phyloP scores from a whole-genome alignment of 2,888 invertebrate genomes.

The Nasonia oneida region DNA sequence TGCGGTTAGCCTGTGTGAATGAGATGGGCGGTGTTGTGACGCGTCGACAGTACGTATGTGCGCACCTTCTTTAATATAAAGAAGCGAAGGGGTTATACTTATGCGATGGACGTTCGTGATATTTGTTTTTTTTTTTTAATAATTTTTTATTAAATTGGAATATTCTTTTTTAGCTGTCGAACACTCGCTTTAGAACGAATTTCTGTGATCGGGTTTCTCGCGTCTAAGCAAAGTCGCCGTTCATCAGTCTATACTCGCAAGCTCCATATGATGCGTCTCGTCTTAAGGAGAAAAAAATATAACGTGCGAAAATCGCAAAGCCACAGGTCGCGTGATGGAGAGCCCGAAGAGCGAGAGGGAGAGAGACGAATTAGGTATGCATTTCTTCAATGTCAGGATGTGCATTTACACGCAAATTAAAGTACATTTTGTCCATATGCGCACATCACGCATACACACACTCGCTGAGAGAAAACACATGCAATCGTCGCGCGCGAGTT shows the following conservation, averaged over 20 bases:
- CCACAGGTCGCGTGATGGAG: slow-evolving; percentile 73
- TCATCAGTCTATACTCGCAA: not conserved
- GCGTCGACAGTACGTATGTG: not conserved
- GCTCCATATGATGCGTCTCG: not conserved
- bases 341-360: slow-evolving; percentile 25
- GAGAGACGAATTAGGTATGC: slow-evolving; percentile 51
- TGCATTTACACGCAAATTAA: slow-evolving; percentile 58
- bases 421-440: slow-evolving; percentile 57
- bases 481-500: slow-evolving; percentile 10
- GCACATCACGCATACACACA: slow-evolving; percentile 51
- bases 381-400: slow-evolving; percentile 62
- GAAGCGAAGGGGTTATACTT: not conserved
- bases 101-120: not conserved
- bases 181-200: not conserved
- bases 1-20: slow-evolving; percentile 40
- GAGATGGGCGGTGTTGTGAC: slow-evolving; percentile 1
- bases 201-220: not conserved
- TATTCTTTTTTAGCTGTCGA: not conserved
- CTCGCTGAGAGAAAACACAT: slow-evolving; percentile 11
- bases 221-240: not conserved
- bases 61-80: slow-evolving; percentile 20
- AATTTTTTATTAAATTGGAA: not conserved
- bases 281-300: slow-evolving; percentile 44
- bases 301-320: slow-evolving; percentile 66
- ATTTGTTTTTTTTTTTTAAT: no score